Evolutionary conservation across 2,113 vertebrate genomes (phyloP), one percentile per base, ranked within the genome.

Genomic region (Ceyx melanurus): DNA sequence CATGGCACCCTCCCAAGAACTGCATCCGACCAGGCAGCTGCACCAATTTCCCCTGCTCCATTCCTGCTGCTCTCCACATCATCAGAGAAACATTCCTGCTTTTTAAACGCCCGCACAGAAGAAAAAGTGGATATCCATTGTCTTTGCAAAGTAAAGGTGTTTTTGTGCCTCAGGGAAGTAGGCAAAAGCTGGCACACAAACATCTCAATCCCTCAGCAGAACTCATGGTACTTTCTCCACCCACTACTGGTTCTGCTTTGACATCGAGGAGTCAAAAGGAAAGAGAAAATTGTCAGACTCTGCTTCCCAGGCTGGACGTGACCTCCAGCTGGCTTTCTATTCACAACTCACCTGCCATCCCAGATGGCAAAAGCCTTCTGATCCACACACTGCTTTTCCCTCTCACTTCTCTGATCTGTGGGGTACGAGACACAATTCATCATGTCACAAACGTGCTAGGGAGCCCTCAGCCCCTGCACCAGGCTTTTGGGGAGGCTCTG

Each of bases 321-420:
- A 54, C 78, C 62, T 70, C 68, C 88, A 79, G 7, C 45, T 37
- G 50, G 29, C 14, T 29, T 45, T 45, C 82, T 58, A 6, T 14
- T 88, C 90, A 73, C 73, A 80, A 85, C 82, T 90, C 86, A 80
- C 92, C 76, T 86, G 46, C 54, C 60, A 19, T 68, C 64, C 46
- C n/a, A 23, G 86, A 54, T 8, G 51, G 68, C 14, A 62, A 70
- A 85, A 35, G 61, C 28, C 19, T 33, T 77, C 72, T 46, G 45
- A 88, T 62, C 64, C 82, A 71, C 80, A 54, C 6, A 2, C 0
- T 0, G 0, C 13, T 64, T 13, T 29, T 23, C 31, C 33, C 15
- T 3, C 43, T 15, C 4, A 26, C 57, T n/a, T 35, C 73, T 73
- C 84, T 33, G 67, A 75, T n/a, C 2, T 2, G n/a, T 18, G 19